A percentile compares a stretch with the other conserved stretches of the same genome.
These are phyloP conservation scores for Pantherophis guttatus DNA, from an alignment of 2,113 vertebrate genomes.

Conservation along the genomic window DNA sequence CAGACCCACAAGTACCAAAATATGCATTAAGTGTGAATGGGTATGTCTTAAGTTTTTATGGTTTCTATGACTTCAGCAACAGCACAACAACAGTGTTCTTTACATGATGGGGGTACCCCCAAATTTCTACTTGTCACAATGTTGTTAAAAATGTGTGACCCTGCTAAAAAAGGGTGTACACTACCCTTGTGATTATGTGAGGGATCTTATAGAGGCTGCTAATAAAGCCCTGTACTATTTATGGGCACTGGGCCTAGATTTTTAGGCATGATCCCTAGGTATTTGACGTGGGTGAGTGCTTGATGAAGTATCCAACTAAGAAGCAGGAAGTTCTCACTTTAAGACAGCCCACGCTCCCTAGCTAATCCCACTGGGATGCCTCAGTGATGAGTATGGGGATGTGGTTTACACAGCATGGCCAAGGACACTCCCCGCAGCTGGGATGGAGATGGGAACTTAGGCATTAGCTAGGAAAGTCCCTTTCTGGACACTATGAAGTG, in stretches of 20 bases:
- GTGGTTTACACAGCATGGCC: slow-evolving; percentile 61
- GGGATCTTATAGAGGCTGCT: not conserved
- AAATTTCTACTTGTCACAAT: not conserved
- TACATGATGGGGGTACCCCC: not conserved
- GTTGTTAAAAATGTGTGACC: not conserved
- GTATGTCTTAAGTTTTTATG: not conserved
- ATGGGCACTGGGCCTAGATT: slow-evolving; percentile 12
- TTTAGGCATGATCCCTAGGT: slow-evolving; percentile 31
- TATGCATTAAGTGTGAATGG: not conserved
- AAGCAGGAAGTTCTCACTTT: slow-evolving; percentile 55
- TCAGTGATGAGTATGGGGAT: slow-evolving; percentile 69
- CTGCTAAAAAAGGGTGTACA: not conserved
- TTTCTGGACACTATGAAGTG: slow-evolving; percentile 2
- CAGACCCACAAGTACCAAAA: not conserved
- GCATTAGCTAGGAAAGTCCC: not conserved
- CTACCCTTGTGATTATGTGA: not conserved
- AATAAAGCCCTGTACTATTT: not conserved
- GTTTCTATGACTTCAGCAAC: not conserved
- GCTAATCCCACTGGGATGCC: slow-evolving; percentile 67
- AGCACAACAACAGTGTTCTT: not conserved
- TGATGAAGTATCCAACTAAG: slow-evolving; percentile 27
- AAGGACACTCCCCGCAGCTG: slow-evolving; percentile 40
- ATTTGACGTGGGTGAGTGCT: slow-evolving; percentile 17
- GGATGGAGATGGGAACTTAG: not conserved
- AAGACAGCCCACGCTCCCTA: slow-evolving; percentile 61